Evolutionary conservation across 2,113 vertebrate species (phyloP), one percentile per base, ranked within the genome.

Genomic region (Nyctereutes procyonoides): DNA sequence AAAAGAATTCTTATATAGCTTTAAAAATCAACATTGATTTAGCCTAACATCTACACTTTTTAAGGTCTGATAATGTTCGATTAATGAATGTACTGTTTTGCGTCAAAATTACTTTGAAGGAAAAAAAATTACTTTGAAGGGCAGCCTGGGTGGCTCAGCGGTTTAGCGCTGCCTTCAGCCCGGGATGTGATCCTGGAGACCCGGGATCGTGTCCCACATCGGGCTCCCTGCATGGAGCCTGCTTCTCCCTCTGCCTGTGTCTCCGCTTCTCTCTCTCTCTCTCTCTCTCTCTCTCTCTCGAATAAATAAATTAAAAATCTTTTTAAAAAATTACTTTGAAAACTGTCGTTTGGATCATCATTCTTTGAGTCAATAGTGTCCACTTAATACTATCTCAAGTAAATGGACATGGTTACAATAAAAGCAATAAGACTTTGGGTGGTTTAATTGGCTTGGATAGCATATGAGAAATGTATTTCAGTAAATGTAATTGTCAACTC

Each of bases 391-490:
- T 8, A 56, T 63, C 38, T 28, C 38, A 73, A 85, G 62, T 60
- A 83, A 56, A 56, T n/a, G 5, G 22, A 56, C 28, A 56, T 13
- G 63, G 20, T n/a, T 60, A 83, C 51, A 87, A 76, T 35, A 96
- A 53, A 95, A 80, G 69, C 19, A 85, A 3, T 7, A 35, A 67
- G n/a, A 55, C 10, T 90, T 77, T 63, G 22, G 20, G 35, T 81
- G 11, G 2, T 63, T 93, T 96, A 90, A 93, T 93, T 93, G 79
- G 4, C 86, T 82, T 94, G 55, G 65, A 55, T 76, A 95, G 8
- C 53, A 71, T n/a, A 58, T 81, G 16, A 91, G 43, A 94, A 96
- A 60, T 82, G 35, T 60, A 81, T 88, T 95, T 93, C 48, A 96
- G 5, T 82, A 86, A 93, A 82, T 17, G 32, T 69, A 91, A 74